phyloP scores from a whole-genome alignment of 2,797 vertebrate species.

The Spondyliosoma cantharus region DNA sequence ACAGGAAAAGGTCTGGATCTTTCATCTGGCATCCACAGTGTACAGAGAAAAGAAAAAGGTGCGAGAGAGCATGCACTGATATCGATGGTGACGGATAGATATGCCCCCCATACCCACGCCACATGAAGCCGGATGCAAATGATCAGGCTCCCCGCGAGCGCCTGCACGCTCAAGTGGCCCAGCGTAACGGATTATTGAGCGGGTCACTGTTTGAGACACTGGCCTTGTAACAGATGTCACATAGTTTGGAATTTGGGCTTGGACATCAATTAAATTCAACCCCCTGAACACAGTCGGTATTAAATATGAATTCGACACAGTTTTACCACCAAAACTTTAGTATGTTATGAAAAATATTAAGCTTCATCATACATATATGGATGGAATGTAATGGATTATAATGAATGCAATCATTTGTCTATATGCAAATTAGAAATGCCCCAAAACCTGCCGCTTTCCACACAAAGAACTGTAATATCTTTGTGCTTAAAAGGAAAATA shows the following conservation, averaged over 20 bases:
- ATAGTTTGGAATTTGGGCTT: not conserved
- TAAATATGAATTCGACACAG: not conserved
- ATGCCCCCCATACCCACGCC: not conserved
- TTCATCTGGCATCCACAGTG: slow-evolving; percentile 71
- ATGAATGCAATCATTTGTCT: not conserved
- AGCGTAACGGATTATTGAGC: slow-evolving; percentile 37
- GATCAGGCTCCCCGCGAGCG: slow-evolving; percentile 31
- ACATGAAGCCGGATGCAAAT: slow-evolving; percentile 64
- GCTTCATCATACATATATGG: not conserved
- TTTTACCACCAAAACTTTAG: not conserved
- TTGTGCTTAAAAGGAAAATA: too few relatives aligned
- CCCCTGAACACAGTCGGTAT: not conserved
- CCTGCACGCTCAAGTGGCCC: slow-evolving; percentile 31
- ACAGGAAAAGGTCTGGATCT: slow-evolving; percentile 72
- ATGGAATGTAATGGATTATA: not conserved
- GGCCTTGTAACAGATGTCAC: not conserved
- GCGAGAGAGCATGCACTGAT: slow-evolving; percentile 49
- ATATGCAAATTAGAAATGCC: not conserved
- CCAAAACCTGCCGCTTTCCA: not conserved
- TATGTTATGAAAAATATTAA: not conserved
- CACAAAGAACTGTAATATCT: not conserved
- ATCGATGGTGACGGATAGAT: slow-evolving; percentile 57
- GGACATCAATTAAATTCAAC: not conserved
- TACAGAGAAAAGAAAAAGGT: slow-evolving; percentile 64
- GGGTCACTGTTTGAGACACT: slow-evolving; percentile 27